These are phyloP conservation scores for Heliornis fulica DNA, from an alignment of 2,113 vertebrate genomes.

Conservation along the genomic window DNA sequence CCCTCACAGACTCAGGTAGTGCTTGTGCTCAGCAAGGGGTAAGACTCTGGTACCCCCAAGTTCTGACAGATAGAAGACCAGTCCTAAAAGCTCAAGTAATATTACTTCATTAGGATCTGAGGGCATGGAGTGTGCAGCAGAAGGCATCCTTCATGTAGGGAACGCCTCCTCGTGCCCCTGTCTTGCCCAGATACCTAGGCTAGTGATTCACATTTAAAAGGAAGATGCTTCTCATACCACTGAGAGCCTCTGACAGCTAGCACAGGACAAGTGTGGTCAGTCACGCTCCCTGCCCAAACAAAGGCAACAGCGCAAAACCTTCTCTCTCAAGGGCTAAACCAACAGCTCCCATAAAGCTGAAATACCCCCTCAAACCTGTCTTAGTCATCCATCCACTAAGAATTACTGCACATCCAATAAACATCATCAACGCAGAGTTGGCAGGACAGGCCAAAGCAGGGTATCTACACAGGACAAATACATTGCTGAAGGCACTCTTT, in stretches of 20 bases:
- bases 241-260: background rate
- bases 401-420: background rate
- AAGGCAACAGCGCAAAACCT: background rate
- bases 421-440: background rate
- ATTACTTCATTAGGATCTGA: slow-evolving; percentile 40
- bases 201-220: slow-evolving; percentile 59
- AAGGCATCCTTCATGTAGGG: background rate
- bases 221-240: slow-evolving; percentile 28
- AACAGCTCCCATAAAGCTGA: background rate
- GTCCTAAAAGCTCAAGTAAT: slow-evolving; percentile 51
- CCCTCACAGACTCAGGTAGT: background rate
- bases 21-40: slow-evolving; percentile 26
- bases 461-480: background rate
- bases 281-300: background rate
- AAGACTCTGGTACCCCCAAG: slow-evolving; percentile 11
- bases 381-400: background rate
- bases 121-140: background rate
- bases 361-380: background rate
- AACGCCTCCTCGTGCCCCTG: background rate
- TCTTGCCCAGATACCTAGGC: background rate
- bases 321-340: background rate
- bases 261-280: background rate
- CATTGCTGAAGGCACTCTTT: background rate
- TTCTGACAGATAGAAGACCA: slow-evolving; percentile 6
- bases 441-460: background rate